Evolutionary conservation across 2,888 invertebrate genomes (phyloP).

Genomic region (Branchipolynoe longqiensis): DNA sequence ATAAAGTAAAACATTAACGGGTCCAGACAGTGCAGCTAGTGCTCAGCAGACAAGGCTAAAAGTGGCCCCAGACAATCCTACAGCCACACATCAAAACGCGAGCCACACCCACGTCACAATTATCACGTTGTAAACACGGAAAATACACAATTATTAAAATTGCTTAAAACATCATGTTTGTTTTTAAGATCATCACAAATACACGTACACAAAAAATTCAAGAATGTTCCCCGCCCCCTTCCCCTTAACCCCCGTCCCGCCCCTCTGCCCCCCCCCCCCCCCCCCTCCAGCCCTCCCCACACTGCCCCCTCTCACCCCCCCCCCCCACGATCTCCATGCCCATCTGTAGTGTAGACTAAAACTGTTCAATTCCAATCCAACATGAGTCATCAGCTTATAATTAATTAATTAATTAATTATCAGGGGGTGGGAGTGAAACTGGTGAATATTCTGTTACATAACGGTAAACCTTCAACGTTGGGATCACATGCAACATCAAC

Average conservation of each 20-base stretch:
- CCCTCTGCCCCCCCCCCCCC: no score
- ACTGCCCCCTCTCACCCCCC: no score
- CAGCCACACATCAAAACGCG: conserved; percentile 2
- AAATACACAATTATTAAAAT: conserved; percentile 28
- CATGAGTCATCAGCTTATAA: neutral
- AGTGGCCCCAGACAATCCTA: conserved; percentile 33
- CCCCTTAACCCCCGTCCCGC: no score
- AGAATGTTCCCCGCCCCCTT: no score
- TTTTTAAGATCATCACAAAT: conserved; percentile 49
- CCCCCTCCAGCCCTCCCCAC: neutral
- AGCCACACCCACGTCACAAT: conserved; percentile 35
- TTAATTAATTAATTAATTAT: neutral
- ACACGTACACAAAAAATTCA: conserved; percentile 32
- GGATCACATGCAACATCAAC: conserved; percentile 45
- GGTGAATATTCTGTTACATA: conserved; percentile 11
- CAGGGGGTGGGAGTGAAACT: conserved; percentile 8
- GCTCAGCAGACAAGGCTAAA: conserved; percentile 44
- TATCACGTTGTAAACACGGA: conserved; percentile 51
- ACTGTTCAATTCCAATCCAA: conserved; percentile 8
- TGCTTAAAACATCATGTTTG: conserved; percentile 5
- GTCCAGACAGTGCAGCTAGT: conserved; percentile 21
- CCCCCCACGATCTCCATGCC: no score
- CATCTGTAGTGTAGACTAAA: no score
- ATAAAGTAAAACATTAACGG: conserved; percentile 27
- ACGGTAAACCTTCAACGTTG: conserved; percentile 35